Conservation (phyloP, 2,888 invertebrate species). For the Thecocarcelia acutangulata region DNA sequence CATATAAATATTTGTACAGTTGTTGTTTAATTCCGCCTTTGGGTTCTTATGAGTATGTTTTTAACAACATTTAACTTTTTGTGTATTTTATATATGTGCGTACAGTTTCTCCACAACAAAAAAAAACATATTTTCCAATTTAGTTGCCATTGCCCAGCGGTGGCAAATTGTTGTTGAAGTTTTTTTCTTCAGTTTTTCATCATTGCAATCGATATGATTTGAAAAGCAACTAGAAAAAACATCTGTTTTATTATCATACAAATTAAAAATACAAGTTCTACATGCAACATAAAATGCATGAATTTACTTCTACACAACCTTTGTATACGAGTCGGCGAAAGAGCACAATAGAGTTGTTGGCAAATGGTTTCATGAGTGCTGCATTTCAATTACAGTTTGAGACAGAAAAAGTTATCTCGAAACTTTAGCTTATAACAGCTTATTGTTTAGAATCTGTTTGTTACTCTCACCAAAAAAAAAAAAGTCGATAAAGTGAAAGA, state of each 20-base stretch:
- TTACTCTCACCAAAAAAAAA: too few species aligned
- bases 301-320: slow-evolving; percentile 7
- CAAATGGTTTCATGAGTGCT: background rate
- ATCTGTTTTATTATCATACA: slow-evolving; percentile 44
- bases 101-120: background rate
- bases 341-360: slow-evolving; percentile 15
- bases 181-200: slow-evolving; percentile 15
- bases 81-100: slow-evolving; percentile 25
- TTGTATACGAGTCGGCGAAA: background rate
- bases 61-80: slow-evolving; percentile 23
- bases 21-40: slow-evolving; percentile 19
- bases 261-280: slow-evolving; percentile 34
- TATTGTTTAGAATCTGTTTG: too few species aligned
- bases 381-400: background rate
- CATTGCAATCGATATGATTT: slow-evolving; percentile 36
- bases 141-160: slow-evolving; percentile 29
- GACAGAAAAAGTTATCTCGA: background rate
- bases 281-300: slow-evolving; percentile 43
- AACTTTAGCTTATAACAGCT: too few species aligned
- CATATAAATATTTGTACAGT: slow-evolving; percentile 4
- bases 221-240: slow-evolving; percentile 34
- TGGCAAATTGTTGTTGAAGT: slow-evolving; percentile 36
- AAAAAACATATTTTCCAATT: slow-evolving; percentile 12
- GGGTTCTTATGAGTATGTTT: slow-evolving; percentile 14
- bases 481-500: too few species aligned